phyloP scores from a whole-genome alignment of 2,888 invertebrate species.

The Chrysina gloriosa region DNA sequence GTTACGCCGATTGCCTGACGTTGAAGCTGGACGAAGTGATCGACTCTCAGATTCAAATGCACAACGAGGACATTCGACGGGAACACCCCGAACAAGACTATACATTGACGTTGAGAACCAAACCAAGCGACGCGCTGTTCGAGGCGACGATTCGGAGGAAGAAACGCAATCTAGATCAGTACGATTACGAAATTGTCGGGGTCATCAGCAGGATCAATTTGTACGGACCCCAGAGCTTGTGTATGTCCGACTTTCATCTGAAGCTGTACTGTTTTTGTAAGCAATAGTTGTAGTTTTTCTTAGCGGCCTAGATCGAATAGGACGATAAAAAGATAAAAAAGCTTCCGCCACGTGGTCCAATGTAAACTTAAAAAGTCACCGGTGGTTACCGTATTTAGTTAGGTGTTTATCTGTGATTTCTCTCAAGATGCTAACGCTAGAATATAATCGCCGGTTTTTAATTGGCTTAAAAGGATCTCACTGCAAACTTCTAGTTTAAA shows the following conservation, averaged over 20 bases:
- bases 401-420: too few species aligned
- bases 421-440: too few species aligned
- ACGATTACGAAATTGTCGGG: slow-evolving; percentile 69
- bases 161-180: not conserved
- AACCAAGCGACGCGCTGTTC: slow-evolving; percentile 79
- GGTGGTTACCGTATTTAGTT: too few species aligned
- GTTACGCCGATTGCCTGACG: slow-evolving; percentile 74
- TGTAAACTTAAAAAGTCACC: too few species aligned
- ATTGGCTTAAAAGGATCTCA: too few species aligned
- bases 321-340: too few species aligned
- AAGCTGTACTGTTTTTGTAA: slow-evolving; percentile 68
- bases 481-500: too few species aligned
- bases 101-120: slow-evolving; percentile 72
- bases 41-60: slow-evolving; percentile 74
- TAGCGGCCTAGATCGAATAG: too few species aligned
- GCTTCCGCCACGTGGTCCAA: too few species aligned
- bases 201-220: slow-evolving; percentile 82
- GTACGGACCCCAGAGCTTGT: slow-evolving; percentile 84
- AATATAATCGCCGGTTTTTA: too few species aligned
- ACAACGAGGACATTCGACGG: slow-evolving; percentile 61
- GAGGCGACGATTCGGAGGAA: slow-evolving; percentile 78
- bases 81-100: slow-evolving; percentile 70
- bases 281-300: slow-evolving; percentile 5
- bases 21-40: slow-evolving; percentile 73
- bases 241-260: slow-evolving; percentile 78